Evolutionary conservation across 2,797 vertebrate species (phyloP).

Genomic region (Falco berigora): DNA sequence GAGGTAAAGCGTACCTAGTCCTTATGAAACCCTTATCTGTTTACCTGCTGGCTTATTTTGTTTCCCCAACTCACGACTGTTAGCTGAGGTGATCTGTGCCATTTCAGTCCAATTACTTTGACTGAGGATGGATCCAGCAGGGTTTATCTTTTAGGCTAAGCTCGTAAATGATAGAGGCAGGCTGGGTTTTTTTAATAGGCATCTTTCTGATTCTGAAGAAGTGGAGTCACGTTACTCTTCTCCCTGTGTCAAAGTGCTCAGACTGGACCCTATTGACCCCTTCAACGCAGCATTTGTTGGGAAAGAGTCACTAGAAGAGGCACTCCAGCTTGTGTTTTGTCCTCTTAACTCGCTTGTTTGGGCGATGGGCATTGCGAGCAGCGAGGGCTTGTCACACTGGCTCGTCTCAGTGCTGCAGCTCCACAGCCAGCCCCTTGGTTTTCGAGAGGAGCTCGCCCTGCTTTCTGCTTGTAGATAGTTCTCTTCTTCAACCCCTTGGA

Average conservation of each 20-base stretch:
- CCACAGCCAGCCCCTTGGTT: background rate
- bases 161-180: background rate
- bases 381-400: background rate
- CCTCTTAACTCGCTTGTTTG: background rate
- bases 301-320: background rate
- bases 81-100: conserved; percentile 37
- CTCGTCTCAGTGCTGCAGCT: background rate
- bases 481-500: background rate
- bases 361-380: background rate
- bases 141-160: background rate
- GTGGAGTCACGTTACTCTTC: background rate
- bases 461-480: background rate
- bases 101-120: background rate
- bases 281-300: background rate
- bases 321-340: background rate
- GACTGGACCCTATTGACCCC: background rate
- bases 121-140: background rate
- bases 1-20: conserved; percentile 30
- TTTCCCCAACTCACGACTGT: conserved; percentile 9
- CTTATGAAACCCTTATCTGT: conserved; percentile 36
- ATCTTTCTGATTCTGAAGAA: background rate
- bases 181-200: background rate
- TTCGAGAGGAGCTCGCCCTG: background rate
- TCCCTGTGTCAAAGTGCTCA: background rate
- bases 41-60: conserved; percentile 14